Evolutionary conservation across 2,797 vertebrate species (phyloP).

Genomic region (Novumbra hubbsi): DNA sequence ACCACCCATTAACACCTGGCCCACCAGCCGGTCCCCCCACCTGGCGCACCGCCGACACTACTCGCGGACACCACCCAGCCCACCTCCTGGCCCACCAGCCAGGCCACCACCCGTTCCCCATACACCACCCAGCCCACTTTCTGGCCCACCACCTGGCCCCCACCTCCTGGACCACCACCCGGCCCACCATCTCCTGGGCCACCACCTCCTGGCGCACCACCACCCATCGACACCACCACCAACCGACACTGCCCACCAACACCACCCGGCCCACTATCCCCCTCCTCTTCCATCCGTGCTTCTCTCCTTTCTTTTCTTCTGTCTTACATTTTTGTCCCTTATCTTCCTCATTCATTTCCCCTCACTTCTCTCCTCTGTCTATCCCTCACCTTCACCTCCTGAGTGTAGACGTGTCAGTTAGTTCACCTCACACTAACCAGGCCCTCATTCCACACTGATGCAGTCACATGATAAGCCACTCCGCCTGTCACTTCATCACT

Average conservation of each 20-base stretch:
- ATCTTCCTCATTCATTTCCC: slow-evolving; percentile 24
- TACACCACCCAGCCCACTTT: too few species aligned
- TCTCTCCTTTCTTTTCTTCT: background rate
- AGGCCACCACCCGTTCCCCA: too few species aligned
- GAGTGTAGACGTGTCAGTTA: slow-evolving; percentile 77
- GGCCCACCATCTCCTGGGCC: too few species aligned
- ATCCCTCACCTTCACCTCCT: slow-evolving; percentile 53
- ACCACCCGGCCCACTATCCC: slow-evolving; percentile 17
- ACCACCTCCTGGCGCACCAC: too few species aligned
- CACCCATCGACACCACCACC: background rate
- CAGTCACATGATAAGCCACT: slow-evolving; percentile 69
- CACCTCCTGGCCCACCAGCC: too few species aligned
- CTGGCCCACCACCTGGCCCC: too few species aligned
- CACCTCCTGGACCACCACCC: too few species aligned
- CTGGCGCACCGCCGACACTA: too few species aligned
- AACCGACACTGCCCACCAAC: background rate
- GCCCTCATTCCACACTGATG: slow-evolving; percentile 77
- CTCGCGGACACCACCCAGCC: too few species aligned
- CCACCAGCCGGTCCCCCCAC: too few species aligned
- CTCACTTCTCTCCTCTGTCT: slow-evolving; percentile 26
- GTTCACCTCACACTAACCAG: slow-evolving; percentile 63
- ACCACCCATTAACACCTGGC: too few species aligned
- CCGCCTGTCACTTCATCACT: slow-evolving; percentile 71
- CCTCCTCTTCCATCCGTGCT: slow-evolving; percentile 35
- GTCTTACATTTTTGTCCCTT: background rate